Percentiles rank a stretch among this genome's conserved stretches.
phyloP scores from a whole-genome alignment of 2,797 vertebrate species.

The Bovichtus variegatus region DNA sequence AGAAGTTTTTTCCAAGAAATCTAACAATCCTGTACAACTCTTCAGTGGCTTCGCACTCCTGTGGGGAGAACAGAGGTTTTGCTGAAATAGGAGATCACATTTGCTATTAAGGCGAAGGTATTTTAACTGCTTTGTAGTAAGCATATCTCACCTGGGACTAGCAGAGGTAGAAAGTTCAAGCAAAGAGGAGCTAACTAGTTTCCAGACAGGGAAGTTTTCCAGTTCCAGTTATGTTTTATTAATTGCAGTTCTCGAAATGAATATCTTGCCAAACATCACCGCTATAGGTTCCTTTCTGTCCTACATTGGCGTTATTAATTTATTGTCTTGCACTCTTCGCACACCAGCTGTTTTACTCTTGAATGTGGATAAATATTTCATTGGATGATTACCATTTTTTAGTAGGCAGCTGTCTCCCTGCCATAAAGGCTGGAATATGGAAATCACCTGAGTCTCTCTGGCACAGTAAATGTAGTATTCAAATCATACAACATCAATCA shows the following conservation, averaged over 20 bases:
- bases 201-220: slow-evolving; percentile 36
- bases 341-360: slow-evolving; percentile 63
- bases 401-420: slow-evolving; percentile 58
- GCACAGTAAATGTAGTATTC: slow-evolving; percentile 59
- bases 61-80: slow-evolving; percentile 52
- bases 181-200: slow-evolving; percentile 52
- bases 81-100: slow-evolving; percentile 65
- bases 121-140: slow-evolving; percentile 58
- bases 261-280: slow-evolving; percentile 22
- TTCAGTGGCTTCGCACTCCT: slow-evolving; percentile 42
- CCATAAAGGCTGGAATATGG: slow-evolving; percentile 56
- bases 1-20: slow-evolving; percentile 55
- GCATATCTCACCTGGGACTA: slow-evolving; percentile 47
- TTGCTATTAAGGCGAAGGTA: slow-evolving; percentile 39
- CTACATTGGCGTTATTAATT: slow-evolving; percentile 56
- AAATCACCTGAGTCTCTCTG: slow-evolving; percentile 55
- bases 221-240: slow-evolving; percentile 41
- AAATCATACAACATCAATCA: slow-evolving; percentile 67
- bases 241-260: slow-evolving; percentile 28
- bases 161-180: slow-evolving; percentile 69
- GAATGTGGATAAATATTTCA: slow-evolving; percentile 73
- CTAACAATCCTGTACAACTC: slow-evolving; percentile 39
- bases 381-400: slow-evolving; percentile 69
- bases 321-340: slow-evolving; percentile 41
- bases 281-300: slow-evolving; percentile 40